Base-by-base conservation (phyloP, 2,797 vertebrate genomes). In the Crocidura indochinensis region DNA sequence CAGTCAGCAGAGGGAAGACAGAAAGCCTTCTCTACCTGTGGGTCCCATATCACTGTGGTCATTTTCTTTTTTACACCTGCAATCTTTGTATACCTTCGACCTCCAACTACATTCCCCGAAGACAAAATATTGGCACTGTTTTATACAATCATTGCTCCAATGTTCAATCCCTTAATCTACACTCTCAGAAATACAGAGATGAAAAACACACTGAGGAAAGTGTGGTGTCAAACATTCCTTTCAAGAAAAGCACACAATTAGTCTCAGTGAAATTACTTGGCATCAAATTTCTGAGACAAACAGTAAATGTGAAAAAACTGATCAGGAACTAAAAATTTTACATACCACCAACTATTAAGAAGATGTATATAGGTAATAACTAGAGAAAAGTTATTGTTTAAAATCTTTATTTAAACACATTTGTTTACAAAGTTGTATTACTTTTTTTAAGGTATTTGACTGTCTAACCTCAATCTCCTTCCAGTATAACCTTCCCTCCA, bases 121-220 rank as follows among this genome's bases (percentile, higher is more conserved):
- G 77, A 79, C 12, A 79, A 79, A n/a, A 46, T 79, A 69, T 69
- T 69, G 29, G 68, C 29, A 1, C 29, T 69, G 22, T 69, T 69
- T 69, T 83, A 67, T 10, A 91, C 62, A 3, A 89, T 86, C 8
- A 47, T 87, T 64, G 68, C 10, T 27, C 67, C 86, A 20, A 75
- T 91, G 82, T 69, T 92, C 31, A 86, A 65, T 49, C 60, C 51
- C 0, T 38, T 81, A 38, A 78, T 83, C n/a, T 93, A 86, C 11
- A 71, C 44, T 1, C 10, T 93, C 51, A 91, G 81, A 89, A 74
- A 91, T 47, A 10, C 26, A 22, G 85, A 82, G n/a, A 84, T 89
- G 77, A 92, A 86, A 88, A 87, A n/a, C 6, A 49, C 72, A 24
- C 47, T 89, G n/a, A 89, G 10, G 62, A 94, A 71, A 26, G 24